phyloP scores from a whole-genome alignment of 1,140 invertebrate species.

The Polypedilum vanderplanki region DNA sequence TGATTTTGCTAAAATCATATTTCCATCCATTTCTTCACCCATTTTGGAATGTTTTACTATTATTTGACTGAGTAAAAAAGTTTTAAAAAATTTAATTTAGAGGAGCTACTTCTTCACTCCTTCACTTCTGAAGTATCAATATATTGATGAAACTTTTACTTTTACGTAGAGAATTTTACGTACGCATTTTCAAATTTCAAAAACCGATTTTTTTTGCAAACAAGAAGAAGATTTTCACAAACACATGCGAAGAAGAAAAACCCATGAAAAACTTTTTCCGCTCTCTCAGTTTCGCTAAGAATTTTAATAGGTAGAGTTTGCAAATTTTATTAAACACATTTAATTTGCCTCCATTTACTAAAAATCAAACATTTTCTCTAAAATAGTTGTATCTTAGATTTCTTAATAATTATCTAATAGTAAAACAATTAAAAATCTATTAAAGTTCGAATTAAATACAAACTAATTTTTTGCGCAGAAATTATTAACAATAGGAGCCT shows the following conservation, averaged over 20 bases:
- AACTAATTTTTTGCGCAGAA: not conserved
- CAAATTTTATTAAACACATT: not conserved
- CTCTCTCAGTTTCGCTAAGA: constrained; percentile 9
- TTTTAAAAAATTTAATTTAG: too few relatives aligned
- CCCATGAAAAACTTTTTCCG: constrained; percentile 11
- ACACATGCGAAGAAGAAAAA: not conserved
- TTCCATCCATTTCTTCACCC: constrained; percentile 59
- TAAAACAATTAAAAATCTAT: too few relatives aligned
- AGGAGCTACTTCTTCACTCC: too few relatives aligned
- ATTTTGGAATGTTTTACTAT: constrained; percentile 41
- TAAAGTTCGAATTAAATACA: too few relatives aligned
- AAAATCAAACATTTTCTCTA: too few relatives aligned
- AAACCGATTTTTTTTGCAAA: not conserved
- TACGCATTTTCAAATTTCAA: not conserved
- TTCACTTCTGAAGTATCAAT: too few relatives aligned
- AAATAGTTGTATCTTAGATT: too few relatives aligned
- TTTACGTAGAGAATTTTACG: not conserved
- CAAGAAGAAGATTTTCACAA: not conserved
- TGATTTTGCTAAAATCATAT: constrained; percentile 66
- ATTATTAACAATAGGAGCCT: not conserved
- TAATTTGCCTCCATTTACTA: too few relatives aligned
- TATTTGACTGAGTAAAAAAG: not conserved
- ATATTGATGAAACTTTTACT: not conserved
- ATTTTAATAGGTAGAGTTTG: constrained; percentile 1
- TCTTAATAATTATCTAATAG: too few relatives aligned